Conservation (phyloP, 1,140 invertebrate species). For the Chionoecetes opilio region DNA sequence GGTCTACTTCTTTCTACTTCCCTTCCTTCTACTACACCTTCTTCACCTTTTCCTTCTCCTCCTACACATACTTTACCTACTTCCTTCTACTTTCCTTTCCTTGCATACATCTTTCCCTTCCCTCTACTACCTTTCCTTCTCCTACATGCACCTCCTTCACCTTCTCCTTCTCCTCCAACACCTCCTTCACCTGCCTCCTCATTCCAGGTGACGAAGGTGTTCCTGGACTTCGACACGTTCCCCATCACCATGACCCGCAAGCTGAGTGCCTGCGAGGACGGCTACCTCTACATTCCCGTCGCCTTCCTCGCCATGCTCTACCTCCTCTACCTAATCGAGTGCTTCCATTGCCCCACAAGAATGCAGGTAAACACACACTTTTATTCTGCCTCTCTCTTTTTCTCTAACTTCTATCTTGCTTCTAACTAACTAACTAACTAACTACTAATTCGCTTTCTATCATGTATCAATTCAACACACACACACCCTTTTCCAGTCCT, state of each 20-base stretch:
- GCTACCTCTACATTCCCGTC: slow-evolving; percentile 70
- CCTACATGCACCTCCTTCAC: neutral
- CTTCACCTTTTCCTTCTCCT: too few species aligned
- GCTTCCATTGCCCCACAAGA: slow-evolving; percentile 75
- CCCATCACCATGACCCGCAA: slow-evolving; percentile 66
- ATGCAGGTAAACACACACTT: slow-evolving; percentile 48
- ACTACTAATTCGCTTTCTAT: too few species aligned
- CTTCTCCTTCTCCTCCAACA: neutral
- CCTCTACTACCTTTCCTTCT: neutral
- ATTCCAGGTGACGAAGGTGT: slow-evolving; percentile 62
- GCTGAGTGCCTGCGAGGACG: slow-evolving; percentile 74
- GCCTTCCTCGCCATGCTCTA: slow-evolving; percentile 69
- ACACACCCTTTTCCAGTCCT: too few species aligned
- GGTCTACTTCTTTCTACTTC: too few species aligned
- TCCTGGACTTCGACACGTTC: slow-evolving; percentile 70
- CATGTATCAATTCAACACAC: too few species aligned
- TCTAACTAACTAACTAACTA: too few species aligned
- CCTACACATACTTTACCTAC: too few species aligned
- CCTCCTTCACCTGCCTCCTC: too few species aligned
- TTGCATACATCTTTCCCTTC: neutral
- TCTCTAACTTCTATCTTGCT: too few species aligned
- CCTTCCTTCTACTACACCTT: too few species aligned
- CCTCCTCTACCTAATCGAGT: slow-evolving; percentile 72
- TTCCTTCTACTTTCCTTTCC: too few species aligned
- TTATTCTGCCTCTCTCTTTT: too few species aligned